Base-by-base conservation (phyloP, 2,888 invertebrate genomes). In the Drosophila rubida region DNA sequence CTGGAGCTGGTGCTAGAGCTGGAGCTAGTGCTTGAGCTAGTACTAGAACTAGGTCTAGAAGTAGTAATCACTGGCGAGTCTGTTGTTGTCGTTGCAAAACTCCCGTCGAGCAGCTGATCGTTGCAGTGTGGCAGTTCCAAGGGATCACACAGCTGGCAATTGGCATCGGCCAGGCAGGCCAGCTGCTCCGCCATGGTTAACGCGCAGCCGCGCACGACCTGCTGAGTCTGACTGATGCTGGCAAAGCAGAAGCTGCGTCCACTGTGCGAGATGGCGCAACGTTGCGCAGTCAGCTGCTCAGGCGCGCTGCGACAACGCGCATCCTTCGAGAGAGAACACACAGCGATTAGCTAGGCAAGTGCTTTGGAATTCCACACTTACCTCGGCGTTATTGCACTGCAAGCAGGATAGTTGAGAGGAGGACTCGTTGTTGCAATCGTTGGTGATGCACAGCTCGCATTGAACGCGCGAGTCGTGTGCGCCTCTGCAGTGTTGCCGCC, bases 341-440 rank as follows among this genome's bases (percentile, higher is more conserved):
- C 3, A 14, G 0, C n/a, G n/a, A n/a, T n/a, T 0, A 3, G 2
- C 2, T 4, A 25, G 19, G 4, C 0, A 9, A 2, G 6, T 37
- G 7, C 4, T 7, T 25, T 8, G 0, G 3, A 19, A n/a, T n/a
- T 19, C 3, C 19, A 19, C 19, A 54, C 62, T 69, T 57, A 90
- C 90, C 60, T 69, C 57, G 4, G 53, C 60, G 9, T 84, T 84
- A 25, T 58, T 67, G 14, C 90, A 90, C 49, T 87, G 87, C 8
- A 90, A 13, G 44, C 89, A 90, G 7, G 70, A 59, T 2, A 75
- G 68, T 11, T 48, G 60, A 1, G 11, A 41, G 2, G 81, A 53
- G 0, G 76, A 80, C 4, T 77, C 51, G 16, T 59, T 80, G 54
- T 90, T 90, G 59, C 89, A 90, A 9, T 75, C 64, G 6, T 80